These are phyloP conservation scores for Oryzias sinensis DNA, from an alignment of 2,797 vertebrate species.

Conservation along the genomic window DNA sequence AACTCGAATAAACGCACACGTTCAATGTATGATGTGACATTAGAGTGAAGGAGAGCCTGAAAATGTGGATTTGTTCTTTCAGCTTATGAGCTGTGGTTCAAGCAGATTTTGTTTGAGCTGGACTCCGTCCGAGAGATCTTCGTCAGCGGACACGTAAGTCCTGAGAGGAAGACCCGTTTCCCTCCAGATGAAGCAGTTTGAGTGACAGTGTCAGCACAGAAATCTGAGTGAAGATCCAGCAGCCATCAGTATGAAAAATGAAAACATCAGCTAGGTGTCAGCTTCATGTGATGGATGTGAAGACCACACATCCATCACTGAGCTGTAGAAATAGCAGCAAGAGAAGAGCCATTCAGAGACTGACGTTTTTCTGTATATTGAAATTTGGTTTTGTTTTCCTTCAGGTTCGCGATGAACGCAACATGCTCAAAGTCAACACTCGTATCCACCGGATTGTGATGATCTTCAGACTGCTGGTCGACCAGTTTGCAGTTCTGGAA, in stretches of 20 bases:
- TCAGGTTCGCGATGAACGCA: slow-evolving; percentile 92
- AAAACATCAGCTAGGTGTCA: background rate
- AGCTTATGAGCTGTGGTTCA: slow-evolving; percentile 98
- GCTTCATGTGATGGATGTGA: slow-evolving; percentile 5
- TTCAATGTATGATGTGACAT: background rate
- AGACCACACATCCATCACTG: background rate
- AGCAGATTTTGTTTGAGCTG: slow-evolving; percentile 95
- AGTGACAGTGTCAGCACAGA: background rate
- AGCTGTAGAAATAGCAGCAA: too few relatives aligned
- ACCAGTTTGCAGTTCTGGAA: slow-evolving; percentile 92
- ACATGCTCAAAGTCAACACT: slow-evolving; percentile 94
- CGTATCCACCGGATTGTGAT: slow-evolving; percentile 89
- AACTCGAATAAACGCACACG: too few relatives aligned
- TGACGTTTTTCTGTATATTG: too few relatives aligned
- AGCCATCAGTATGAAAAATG: slow-evolving; percentile 4
- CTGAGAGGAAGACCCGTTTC: background rate
- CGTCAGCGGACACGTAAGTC: slow-evolving; percentile 90
- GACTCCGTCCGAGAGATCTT: slow-evolving; percentile 94
- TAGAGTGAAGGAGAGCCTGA: too few relatives aligned
- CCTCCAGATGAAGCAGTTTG: background rate
- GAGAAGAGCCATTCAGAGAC: too few relatives aligned
- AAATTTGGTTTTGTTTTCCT: background rate
- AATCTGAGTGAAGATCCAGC: background rate
- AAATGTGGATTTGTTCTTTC: slow-evolving; percentile 27
- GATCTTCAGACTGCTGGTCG: slow-evolving; percentile 88